phyloP scores from a whole-genome alignment of 2,797 vertebrate species.

The Yasuhikotakia modesta region DNA sequence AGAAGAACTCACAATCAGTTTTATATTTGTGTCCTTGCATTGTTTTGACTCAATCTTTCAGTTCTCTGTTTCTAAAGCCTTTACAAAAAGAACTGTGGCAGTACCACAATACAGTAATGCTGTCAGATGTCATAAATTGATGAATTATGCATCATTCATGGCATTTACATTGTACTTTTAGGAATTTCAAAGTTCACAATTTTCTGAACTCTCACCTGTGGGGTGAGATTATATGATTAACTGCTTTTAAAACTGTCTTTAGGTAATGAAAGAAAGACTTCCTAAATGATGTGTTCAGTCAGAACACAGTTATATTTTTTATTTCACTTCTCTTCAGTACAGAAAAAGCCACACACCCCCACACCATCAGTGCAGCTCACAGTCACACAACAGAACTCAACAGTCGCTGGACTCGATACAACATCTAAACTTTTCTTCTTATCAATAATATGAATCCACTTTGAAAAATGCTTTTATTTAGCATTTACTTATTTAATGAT shows the following conservation, averaged over 20 bases:
- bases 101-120: not conserved
- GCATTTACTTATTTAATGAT: too few species aligned
- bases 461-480: too few species aligned
- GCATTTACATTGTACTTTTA: not conserved
- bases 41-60: not conserved
- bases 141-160: not conserved
- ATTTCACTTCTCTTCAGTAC: not conserved
- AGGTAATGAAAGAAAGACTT: not conserved
- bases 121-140: too few species aligned
- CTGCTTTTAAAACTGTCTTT: not conserved
- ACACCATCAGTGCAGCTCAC: constrained; percentile 23
- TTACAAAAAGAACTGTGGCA: not conserved
- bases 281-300: not conserved
- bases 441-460: too few species aligned
- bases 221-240: not conserved
- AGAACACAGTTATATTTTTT: not conserved
- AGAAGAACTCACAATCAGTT: not conserved
- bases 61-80: not conserved
- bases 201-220: not conserved
- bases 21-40: not conserved
- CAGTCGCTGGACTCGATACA: not conserved
- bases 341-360: not conserved
- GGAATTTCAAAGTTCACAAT: not conserved
- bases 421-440: not conserved
- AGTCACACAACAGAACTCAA: not conserved